Evolutionary conservation across 2,888 invertebrate species (phyloP), one percentile per base, ranked within the genome.

Genomic region (Clepsis dumicolana): DNA sequence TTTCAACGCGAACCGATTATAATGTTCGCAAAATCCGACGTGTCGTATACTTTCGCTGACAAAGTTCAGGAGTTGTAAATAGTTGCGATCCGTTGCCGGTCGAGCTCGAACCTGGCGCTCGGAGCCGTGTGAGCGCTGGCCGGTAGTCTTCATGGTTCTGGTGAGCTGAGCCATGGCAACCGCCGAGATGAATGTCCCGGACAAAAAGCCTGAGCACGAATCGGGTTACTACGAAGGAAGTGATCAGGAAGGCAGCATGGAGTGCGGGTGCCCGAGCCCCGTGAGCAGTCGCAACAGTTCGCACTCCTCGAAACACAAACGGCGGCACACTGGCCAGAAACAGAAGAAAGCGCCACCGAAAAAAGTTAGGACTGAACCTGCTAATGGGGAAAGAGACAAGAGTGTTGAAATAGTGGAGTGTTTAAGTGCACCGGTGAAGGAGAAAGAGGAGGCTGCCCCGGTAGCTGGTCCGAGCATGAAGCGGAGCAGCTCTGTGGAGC

Each of bases 181-280:
- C 81, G 89, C 86, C 81, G 94, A 94, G 82, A 95, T 95, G 95
- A 94, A 93, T 81, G 88, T 94, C 76, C 94, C 95, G 76, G 92
- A 93, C 80, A 95, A 95, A 78, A 95, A 95, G 79, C 94, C 95
- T 76, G 96, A 96, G 77, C 96, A 97, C 94, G 97, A 97, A 93
- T 97, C 97, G 87, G 97, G 97, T 73, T 97, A 96, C 86, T 97
- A 96, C 94, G 97, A 97, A 90, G 96, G 96, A 77, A 96, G 95
- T 84, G 94, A 94, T 81, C 94, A 95, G 80, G 95, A 95, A 82
- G 94, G 94, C 74, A 94, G 92, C 74, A 94, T 93, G 90, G 95
- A 94, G 91, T 91, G 90, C 74, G 90, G 87, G 64, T 93, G 93
- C 77, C 89, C 91, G 24, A 91, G 92, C 14, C 91, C 92, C 12